These are phyloP conservation scores for Perodicticus potto DNA, from an alignment of 2,797 vertebrate species.

Conservation along the genomic window DNA sequence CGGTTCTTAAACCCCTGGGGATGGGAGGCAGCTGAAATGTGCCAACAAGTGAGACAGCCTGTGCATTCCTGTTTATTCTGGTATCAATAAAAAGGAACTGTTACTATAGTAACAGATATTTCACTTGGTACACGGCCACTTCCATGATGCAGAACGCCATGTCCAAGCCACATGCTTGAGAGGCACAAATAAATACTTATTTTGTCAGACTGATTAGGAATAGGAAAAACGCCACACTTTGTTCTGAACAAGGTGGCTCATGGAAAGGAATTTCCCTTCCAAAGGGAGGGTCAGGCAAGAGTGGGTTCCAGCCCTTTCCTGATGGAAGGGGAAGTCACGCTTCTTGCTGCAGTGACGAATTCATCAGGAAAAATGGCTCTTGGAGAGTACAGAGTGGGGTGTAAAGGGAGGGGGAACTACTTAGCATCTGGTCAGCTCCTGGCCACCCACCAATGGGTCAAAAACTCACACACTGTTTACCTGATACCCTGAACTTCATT, in stretches of 20 bases:
- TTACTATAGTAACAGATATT: conserved; percentile 78
- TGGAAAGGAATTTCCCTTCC: conserved; percentile 57
- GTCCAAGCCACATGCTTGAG: conserved; percentile 55
- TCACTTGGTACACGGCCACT: conserved; percentile 60
- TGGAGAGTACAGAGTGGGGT: neutral
- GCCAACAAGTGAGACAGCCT: conserved; percentile 63
- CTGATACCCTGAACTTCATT: neutral
- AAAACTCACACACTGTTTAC: neutral
- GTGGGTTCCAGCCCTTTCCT: neutral
- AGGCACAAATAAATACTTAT: conserved; percentile 61
- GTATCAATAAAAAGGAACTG: conserved; percentile 80
- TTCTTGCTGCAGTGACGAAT: neutral
- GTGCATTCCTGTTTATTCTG: conserved; percentile 83
- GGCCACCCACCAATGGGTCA: neutral
- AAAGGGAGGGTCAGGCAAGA: neutral
- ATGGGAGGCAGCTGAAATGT: conserved; percentile 10
- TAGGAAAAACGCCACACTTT: conserved; percentile 56
- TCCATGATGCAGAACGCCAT: conserved; percentile 54
- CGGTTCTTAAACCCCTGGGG: conserved; percentile 66
- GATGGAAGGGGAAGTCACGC: neutral
- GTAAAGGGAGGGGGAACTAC: neutral
- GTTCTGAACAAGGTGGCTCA: conserved; percentile 6
- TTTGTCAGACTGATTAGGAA: conserved; percentile 17
- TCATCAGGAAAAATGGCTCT: neutral
- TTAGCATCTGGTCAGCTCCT: neutral